A percentile compares a stretch with the other conserved stretches of the same genome.
Evolutionary conservation across 1,140 invertebrate genomes (phyloP).

Genomic region (Philotrypesis tridentata): DNA sequence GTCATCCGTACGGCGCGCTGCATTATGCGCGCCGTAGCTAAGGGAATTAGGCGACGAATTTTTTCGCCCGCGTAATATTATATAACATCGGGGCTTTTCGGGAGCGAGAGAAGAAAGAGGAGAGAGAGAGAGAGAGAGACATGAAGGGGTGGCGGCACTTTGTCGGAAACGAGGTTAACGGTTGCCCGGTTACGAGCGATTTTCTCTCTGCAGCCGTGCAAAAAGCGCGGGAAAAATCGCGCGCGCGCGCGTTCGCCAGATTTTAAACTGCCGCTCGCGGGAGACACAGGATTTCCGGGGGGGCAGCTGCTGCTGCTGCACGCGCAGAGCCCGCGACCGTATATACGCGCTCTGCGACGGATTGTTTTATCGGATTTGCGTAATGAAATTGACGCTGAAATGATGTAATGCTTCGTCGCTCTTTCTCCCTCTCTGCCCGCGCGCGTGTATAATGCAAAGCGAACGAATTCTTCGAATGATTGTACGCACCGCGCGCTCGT

Average conservation of each 20-base stretch:
- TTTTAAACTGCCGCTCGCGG: not conserved
- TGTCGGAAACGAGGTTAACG: slow-evolving; percentile 32
- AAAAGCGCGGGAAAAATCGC: not conserved
- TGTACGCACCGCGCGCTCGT: no score
- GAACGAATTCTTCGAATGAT: no score
- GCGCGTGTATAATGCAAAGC: no score
- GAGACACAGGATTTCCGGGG: not conserved
- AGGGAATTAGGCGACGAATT: slow-evolving; percentile 13
- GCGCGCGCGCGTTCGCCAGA: not conserved
- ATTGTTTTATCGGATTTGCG: slow-evolving; percentile 2
- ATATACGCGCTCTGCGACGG: no score
- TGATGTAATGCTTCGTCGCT: not conserved
- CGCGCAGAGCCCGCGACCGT: no score
- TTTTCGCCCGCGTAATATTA: not conserved
- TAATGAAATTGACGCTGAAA: not conserved
- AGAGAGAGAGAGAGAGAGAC: slow-evolving; percentile 11
- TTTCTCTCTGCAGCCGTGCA: not conserved
- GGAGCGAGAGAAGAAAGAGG: no score
- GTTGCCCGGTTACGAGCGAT: not conserved
- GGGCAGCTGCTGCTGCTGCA: not conserved
- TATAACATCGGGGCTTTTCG: not conserved
- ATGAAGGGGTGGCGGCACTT: no score
- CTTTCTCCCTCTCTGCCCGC: no score
- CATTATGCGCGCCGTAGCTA: not conserved
- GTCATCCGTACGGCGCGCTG: not conserved